A percentile compares a stretch with the other conserved stretches of the same genome.
Evolutionary conservation across 1,140 invertebrate genomes (phyloP).

Genomic region (Augochlora pura): DNA sequence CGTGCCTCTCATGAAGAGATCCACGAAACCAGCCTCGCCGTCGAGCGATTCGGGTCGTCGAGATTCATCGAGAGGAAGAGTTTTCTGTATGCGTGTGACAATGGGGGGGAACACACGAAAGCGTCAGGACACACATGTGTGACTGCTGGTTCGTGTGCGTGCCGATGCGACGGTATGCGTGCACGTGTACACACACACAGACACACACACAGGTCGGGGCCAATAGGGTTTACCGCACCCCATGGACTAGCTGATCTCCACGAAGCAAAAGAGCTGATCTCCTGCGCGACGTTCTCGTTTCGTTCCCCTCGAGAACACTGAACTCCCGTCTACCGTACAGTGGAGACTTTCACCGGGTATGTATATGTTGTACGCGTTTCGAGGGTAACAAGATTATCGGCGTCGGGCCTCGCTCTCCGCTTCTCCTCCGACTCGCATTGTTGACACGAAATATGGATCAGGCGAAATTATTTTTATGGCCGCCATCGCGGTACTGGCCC

Average conservation of each 20-base stretch:
- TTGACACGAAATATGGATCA: background rate
- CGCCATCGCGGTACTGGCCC: background rate
- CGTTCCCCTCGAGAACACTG: conserved; percentile 40
- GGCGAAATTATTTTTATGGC: background rate
- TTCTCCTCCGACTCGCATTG: conserved; percentile 16
- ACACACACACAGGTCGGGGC: conserved; percentile 21
- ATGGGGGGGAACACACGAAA: conserved; percentile 10
- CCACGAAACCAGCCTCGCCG: conserved; percentile 71
- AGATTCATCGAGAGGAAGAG: conserved; percentile 54
- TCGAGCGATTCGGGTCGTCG: conserved; percentile 67
- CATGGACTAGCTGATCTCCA: conserved; percentile 30
- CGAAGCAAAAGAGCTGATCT: conserved; percentile 42
- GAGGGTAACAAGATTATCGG: conserved; percentile 63
- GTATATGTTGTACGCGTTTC: conserved; percentile 41
- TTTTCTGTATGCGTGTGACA: conserved; percentile 53
- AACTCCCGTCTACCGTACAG: conserved; percentile 41
- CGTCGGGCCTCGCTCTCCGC: conserved; percentile 35
- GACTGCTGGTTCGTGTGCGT: too few species aligned
- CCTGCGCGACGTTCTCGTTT: conserved; percentile 46
- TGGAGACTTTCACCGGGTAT: conserved; percentile 56
- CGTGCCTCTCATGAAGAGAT: conserved; percentile 73
- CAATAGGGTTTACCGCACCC: conserved; percentile 43
- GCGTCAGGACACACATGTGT: too few species aligned
- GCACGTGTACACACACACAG: too few species aligned
- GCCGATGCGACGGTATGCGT: too few species aligned